A percentile compares a stretch with the other conserved stretches of the same genome.
Evolutionary conservation across 2,888 invertebrate species (phyloP).

Genomic region (Latheticus oryzae): DNA sequence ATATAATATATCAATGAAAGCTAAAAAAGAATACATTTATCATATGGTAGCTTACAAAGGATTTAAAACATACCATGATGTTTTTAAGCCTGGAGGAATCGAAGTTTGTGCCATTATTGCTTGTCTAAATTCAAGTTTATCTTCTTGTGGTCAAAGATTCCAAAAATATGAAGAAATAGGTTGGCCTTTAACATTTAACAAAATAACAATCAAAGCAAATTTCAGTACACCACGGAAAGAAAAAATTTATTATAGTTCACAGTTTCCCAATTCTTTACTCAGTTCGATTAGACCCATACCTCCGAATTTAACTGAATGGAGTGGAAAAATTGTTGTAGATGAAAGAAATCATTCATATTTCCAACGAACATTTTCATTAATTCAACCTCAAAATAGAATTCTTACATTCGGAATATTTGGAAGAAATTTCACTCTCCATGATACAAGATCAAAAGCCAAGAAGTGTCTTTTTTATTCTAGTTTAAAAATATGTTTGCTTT

Average conservation of each 20-base stretch:
- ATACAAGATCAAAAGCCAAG: not conserved
- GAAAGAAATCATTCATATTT: not conserved
- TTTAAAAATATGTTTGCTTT: too few species aligned
- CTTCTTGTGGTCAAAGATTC: constrained; percentile 24
- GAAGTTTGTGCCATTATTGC: constrained; percentile 22
- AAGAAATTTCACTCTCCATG: constrained; percentile 15
- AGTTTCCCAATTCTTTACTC: constrained; percentile 27
- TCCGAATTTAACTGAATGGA: constrained; percentile 12
- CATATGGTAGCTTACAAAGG: constrained; percentile 18
- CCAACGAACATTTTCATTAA: constrained; percentile 10
- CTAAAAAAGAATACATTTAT: constrained; percentile 8
- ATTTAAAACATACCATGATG: constrained; percentile 13
- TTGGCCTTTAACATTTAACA: constrained; percentile 20
- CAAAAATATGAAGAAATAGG: constrained; percentile 1
- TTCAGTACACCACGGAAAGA: constrained; percentile 9
- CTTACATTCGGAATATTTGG: constrained; percentile 28
- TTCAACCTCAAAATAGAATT: constrained; percentile 4
- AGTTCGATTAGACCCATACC: constrained; percentile 15
- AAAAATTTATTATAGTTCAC: constrained; percentile 16
- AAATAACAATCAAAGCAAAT: constrained; percentile 7
- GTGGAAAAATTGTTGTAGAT: not conserved
- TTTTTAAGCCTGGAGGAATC: constrained; percentile 19
- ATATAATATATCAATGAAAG: not conserved
- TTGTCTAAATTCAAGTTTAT: constrained; percentile 1
- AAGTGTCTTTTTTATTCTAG: not conserved